Base-by-base conservation (phyloP, 2,888 invertebrate genomes). In the Andrena bucephala region DNA sequence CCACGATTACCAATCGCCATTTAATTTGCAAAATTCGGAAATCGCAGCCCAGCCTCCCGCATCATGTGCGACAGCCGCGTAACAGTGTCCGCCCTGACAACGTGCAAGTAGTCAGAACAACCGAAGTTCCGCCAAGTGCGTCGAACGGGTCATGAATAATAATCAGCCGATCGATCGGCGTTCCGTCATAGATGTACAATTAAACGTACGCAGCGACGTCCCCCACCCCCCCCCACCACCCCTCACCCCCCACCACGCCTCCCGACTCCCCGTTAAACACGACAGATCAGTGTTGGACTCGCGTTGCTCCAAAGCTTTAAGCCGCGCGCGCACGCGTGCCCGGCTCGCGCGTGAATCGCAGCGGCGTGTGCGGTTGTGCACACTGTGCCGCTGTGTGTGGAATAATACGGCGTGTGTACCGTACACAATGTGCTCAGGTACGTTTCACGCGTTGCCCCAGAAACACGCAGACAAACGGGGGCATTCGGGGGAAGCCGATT, bases 401-500 rank as follows among this genome's bases (percentile, higher is more conserved):
- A 59, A 57, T 36, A 8, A 20, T 52, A 29, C 33, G 13, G 48
- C 13, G 24, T 33, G 65, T 72, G 13, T 27, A 13, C 59, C 7
- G 8, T 50, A 31, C 36, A 54, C 20, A 42, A 52, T 8, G 67
- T 24, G 50, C 36, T 48, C 65, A 66, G 67, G 72, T 77, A 69
- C 50, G 71, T 75, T 80, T 65, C 76, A 66, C 74, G 70, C 52
- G 52, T 63, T 74, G 67, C 59, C 67, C 66, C 16, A 73, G 67
- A 82, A 84, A 76, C 77, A 27, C 36, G 5, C 4, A 33, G 24
- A 42, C 33, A 57, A 52, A 67, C 66, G 74, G 75, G 66, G 81
- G 76, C 83, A 87, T 86, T 85, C 54, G 20, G n/a, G 20, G 84
- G 87, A 89, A 85, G 85, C 86, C 88, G 85, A 89, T 89, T 90